Base-by-base conservation (phyloP, 2,113 vertebrate genomes). In the Carettochelys insculpta region DNA sequence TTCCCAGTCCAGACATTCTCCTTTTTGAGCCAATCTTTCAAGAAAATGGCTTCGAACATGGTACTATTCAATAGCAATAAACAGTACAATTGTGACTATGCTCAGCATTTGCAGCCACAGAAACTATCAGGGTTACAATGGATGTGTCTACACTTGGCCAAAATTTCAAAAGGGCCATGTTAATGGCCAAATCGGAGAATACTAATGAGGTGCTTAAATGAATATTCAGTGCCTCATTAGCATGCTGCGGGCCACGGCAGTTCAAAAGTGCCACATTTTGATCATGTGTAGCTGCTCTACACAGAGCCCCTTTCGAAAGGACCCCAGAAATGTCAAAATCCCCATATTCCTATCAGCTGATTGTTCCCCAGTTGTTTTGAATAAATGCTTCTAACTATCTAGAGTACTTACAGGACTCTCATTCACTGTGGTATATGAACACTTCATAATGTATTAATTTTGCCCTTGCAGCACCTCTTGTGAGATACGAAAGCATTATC, bases 391-490 rank as follows among this genome's bases (percentile, higher is more conserved):
- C 61, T 65, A 65, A 20, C 41, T 73, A 27, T 86, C 71, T 93
- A 80, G 93, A n/a, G 54, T 94, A 86, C 51, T 31, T 91, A 45
- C 5, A 68, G 76, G 48, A 65, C 75, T 31, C 11, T 43, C 71
- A 43, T 73, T 73, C 24, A 73, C 25, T 14, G 41, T n/a, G 76
- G 54, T 52, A 65, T 76, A 8, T 95, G 90, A 95, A 95, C 87
- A 82, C 82, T 85, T 75, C 88, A 52, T 82, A 90, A 12, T 45
- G 24, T 25, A 73, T 95, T 93, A 89, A 29, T 94, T 94, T 94
- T 90, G 89, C 76, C 94, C 94, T 96, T 92, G 92, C 93, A 86
- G 89, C 78, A 52, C 61, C 2, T 95, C 95, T 95, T 90, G 91
- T 81, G 91, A 94, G 75, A 51, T 77, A 38, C 47, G 27, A 82